Conservation (phyloP, 2,888 invertebrate species). For the Muscina levida region DNA sequence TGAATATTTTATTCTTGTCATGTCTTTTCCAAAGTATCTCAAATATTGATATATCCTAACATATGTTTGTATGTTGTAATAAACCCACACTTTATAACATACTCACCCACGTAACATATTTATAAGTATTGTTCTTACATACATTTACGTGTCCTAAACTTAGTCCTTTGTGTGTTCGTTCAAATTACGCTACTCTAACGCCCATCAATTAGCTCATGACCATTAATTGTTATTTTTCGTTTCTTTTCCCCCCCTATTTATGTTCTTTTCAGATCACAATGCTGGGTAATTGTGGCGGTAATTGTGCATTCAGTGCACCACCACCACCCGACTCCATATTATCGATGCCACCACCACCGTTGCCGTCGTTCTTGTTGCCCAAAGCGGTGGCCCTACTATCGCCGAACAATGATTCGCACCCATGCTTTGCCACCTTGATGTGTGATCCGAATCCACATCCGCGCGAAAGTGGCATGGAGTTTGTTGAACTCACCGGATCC, state of each 20-base stretch:
- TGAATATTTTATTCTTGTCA: too few species aligned
- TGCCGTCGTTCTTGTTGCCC: slow-evolving; percentile 86
- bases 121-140: too few species aligned
- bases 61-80: too few species aligned
- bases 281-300: slow-evolving; percentile 77
- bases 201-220: slow-evolving; percentile 35
- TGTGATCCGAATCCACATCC: slow-evolving; percentile 83
- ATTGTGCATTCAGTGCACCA: slow-evolving; percentile 76
- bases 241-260: neutral
- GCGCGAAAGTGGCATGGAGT: slow-evolving; percentile 86
- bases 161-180: too few species aligned
- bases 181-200: slow-evolving; percentile 1
- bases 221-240: slow-evolving; percentile 15
- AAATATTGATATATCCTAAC: too few species aligned
- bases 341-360: slow-evolving; percentile 91
- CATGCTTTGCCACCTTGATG: slow-evolving; percentile 84
- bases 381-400: slow-evolving; percentile 77
- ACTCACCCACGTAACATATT: too few species aligned
- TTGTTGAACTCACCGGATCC: slow-evolving; percentile 89
- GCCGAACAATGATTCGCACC: slow-evolving; percentile 82
- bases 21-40: too few species aligned
- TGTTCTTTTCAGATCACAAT: slow-evolving; percentile 65
- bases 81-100: too few species aligned
- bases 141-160: too few species aligned
- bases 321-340: slow-evolving; percentile 90